A percentile compares a stretch with the other conserved stretches of the same genome.
Evolutionary conservation across 2,888 invertebrate species (phyloP).

Genomic region (Dexiosoma caninum): DNA sequence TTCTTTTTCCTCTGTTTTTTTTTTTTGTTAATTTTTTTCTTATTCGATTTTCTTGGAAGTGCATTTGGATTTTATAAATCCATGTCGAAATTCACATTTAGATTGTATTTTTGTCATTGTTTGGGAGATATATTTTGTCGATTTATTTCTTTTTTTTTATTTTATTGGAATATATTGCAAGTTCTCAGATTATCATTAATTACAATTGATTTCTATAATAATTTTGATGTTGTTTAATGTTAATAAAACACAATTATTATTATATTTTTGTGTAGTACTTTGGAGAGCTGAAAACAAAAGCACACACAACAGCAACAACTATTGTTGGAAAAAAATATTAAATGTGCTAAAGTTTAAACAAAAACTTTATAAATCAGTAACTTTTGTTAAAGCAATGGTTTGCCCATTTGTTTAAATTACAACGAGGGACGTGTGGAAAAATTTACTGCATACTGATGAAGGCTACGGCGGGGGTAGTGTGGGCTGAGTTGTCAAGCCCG

Average conservation of each 20-base stretch:
- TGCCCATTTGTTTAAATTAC: background rate
- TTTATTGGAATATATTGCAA: slow-evolving; percentile 7
- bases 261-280: background rate
- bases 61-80: slow-evolving; percentile 12
- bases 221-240: slow-evolving; percentile 39
- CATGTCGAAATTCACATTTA: slow-evolving; percentile 17
- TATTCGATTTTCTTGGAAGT: background rate
- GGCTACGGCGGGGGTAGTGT: too few relatives aligned
- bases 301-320: background rate
- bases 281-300: slow-evolving; percentile 35
- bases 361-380: slow-evolving; percentile 29
- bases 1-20: background rate
- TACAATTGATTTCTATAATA: slow-evolving; percentile 58
- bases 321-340: background rate
- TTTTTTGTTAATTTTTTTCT: too few relatives aligned
- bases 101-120: slow-evolving; percentile 40
- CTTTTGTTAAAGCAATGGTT: background rate
- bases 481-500: too few relatives aligned
- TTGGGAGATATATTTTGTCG: slow-evolving; percentile 7
- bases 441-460: too few relatives aligned
- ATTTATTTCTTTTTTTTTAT: background rate
- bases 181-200: slow-evolving; percentile 60
- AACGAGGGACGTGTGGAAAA: too few relatives aligned
- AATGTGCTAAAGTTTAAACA: slow-evolving; percentile 49
- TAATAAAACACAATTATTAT: slow-evolving; percentile 16